Base-by-base conservation (phyloP, 2,797 vertebrate species). In the Furcifer pardalis region DNA sequence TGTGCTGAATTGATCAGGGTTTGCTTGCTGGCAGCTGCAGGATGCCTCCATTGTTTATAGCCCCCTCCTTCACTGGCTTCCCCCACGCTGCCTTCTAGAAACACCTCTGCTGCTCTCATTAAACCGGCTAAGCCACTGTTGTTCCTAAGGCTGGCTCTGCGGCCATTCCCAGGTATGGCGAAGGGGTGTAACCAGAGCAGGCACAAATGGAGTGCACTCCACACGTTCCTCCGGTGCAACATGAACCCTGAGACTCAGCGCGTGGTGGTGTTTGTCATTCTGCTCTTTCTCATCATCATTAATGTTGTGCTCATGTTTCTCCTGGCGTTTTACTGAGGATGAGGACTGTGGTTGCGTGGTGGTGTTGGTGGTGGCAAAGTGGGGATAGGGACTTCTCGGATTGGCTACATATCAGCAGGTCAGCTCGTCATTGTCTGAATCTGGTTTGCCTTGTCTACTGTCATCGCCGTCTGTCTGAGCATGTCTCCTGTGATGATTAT, bases 221-320 rank as follows among this genome's bases (percentile, higher is more conserved):
- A 96, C 90, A 95, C 97, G 44, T 92, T 99, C 93, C 96, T 99
- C 86, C 96, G 97, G 93, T 99, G 98, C 96, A 99, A 98, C 95
- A 97, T 99, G 91, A 97, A 97, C 86, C 98, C 98, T 0, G 98
- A 98, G 89, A 97, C 98, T 5, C 98, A 99, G 94, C 97, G 97
- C 85, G 96, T 98, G 86, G 98, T 99, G 94, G 98, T 99, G 88
- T 98, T 98, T 92, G 90, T 98, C 86, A 99, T 99, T 95, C 97
- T 99, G 97, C 97, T 98, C 94, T 94, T 99, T 92, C 98, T 99
- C 90, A 97, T 99, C 95, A 94, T 99, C 95, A 98, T 99, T 96
- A 99, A 99, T 62, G 98, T 98, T 91, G 97, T 99, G 93, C 97
- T 99, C 80, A 98, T 98, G 96, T 98, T 99, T 95, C 96, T 99